Base-by-base conservation (phyloP, 1,140 invertebrate genomes). In the Drosophila biarmipes region DNA sequence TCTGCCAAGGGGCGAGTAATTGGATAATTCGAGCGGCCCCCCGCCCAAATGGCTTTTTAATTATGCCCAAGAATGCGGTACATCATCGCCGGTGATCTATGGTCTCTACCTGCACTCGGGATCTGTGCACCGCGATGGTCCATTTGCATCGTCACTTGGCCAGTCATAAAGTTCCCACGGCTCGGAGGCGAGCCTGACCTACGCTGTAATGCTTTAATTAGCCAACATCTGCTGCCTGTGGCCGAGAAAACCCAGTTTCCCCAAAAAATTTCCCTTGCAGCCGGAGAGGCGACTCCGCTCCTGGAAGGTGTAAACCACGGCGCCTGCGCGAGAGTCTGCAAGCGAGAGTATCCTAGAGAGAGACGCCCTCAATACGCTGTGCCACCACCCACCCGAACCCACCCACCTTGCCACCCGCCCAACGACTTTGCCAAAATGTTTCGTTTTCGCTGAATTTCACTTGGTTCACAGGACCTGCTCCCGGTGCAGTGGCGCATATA, bases 381-480 rank as follows among this genome's bases (percentile, higher is more conserved):
- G 34, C 12, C 27, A 27, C 72, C 12, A 35, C 31, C 42, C 46
- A 10, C 11, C 8, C 48, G 1, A 7, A 34, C 17, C 35, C 48
- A 35, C 31, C 40, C 61, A 35, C 72, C 15, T 31, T 10, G 24
- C 54, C 29, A 15, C 24, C 40, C 37, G 53, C 45, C 43, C 49
- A 34, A 42, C 35, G 1, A 51, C n/a, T 27, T 27, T 21, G 35
- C 46, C 58, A 80, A 73, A 86, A 77, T 86, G 73, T 69, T 81
- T 74, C 82, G 63, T 85, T 81, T 85, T 87, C 78, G 73, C 68
- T 74, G 78, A 85, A 86, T 87, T 87, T 86, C 78, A 81, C 74
- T 86, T 86, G 80, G 72, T 21, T 35, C n/a, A 31, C 46, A 49
- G 61, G 53, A 63, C 58, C 46, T 34, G 24, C 57, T 66, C n/a